Conservation (phyloP, 2,113 vertebrate genomes). For the Ploceus nigricollis region DNA sequence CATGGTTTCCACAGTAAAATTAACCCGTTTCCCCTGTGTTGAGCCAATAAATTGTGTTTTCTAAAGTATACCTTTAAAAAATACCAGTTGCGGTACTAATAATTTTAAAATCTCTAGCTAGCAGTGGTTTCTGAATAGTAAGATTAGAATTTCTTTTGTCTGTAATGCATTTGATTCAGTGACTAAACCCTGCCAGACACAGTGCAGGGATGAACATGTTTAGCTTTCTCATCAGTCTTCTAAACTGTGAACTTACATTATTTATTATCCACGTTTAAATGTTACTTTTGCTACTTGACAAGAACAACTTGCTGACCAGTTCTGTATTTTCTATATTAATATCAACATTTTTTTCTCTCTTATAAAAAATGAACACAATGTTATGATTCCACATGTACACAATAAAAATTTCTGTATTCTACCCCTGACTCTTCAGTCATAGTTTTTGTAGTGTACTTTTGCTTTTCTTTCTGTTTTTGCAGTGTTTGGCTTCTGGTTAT, state of each 20-base stretch:
- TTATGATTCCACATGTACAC: neutral
- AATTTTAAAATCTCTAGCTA: neutral
- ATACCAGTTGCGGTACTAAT: neutral
- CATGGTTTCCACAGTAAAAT: neutral
- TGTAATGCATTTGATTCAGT: neutral
- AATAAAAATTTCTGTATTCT: neutral
- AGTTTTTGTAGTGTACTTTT: neutral
- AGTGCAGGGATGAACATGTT: neutral
- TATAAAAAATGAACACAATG: neutral
- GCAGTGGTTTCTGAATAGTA: slow-evolving; percentile 1
- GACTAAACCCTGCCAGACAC: neutral
- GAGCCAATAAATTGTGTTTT: neutral
- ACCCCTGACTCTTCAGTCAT: neutral
- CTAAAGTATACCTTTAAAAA: neutral
- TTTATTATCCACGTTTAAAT: neutral
- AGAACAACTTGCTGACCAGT: neutral
- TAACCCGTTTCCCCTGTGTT: neutral
- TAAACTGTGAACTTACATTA: neutral
- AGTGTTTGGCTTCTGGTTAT: neutral
- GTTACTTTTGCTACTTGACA: neutral
- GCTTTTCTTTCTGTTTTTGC: neutral
- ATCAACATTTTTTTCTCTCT: neutral
- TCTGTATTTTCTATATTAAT: neutral
- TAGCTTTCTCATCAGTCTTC: slow-evolving; percentile 48
- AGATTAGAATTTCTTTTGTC: slow-evolving; percentile 47